These are phyloP conservation scores for Philopedon plagiatum DNA, from an alignment of 2,888 invertebrate species.

Conservation along the genomic window DNA sequence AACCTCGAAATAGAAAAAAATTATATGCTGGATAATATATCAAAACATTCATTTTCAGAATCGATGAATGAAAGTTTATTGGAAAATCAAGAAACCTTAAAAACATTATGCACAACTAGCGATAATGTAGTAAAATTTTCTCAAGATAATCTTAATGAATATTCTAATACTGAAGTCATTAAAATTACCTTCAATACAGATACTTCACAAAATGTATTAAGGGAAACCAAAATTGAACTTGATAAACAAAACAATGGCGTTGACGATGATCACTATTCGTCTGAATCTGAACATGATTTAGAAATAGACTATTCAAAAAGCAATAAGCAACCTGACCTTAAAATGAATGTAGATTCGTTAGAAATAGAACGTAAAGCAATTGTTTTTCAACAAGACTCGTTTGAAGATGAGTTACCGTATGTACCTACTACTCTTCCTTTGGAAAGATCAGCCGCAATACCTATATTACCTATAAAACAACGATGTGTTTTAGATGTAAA, in stretches of 20 bases:
- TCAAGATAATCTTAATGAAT: slow-evolving; percentile 1
- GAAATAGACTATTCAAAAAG: slow-evolving; percentile 69
- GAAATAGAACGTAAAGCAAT: slow-evolving; percentile 83
- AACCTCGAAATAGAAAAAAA: neutral
- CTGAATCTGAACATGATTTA: slow-evolving; percentile 82
- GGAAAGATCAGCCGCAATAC: slow-evolving; percentile 86
- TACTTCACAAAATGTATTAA: slow-evolving; percentile 7
- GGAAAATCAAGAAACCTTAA: neutral
- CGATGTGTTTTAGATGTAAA: slow-evolving; percentile 75
- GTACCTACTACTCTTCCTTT: slow-evolving; percentile 91
- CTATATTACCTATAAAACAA: slow-evolving; percentile 86
- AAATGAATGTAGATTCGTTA: slow-evolving; percentile 71
- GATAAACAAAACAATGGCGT: slow-evolving; percentile 43
- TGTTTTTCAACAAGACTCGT: slow-evolving; percentile 85
- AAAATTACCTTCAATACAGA: slow-evolving; percentile 7
- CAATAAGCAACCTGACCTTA: slow-evolving; percentile 63
- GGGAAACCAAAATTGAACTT: neutral
- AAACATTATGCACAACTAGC: neutral
- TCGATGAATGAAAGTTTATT: neutral
- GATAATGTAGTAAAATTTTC: neutral
- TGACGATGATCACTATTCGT: slow-evolving; percentile 72
- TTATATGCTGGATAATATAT: neutral
- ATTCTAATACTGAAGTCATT: slow-evolving; percentile 30
- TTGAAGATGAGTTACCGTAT: slow-evolving; percentile 88
- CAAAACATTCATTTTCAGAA: neutral